Percentiles rank a stretch among this genome's conserved stretches.
Evolutionary conservation across 35 echinoderm and acorn worm genomes (phyloP).

Genomic region (Nesometra sesokonis): DNA sequence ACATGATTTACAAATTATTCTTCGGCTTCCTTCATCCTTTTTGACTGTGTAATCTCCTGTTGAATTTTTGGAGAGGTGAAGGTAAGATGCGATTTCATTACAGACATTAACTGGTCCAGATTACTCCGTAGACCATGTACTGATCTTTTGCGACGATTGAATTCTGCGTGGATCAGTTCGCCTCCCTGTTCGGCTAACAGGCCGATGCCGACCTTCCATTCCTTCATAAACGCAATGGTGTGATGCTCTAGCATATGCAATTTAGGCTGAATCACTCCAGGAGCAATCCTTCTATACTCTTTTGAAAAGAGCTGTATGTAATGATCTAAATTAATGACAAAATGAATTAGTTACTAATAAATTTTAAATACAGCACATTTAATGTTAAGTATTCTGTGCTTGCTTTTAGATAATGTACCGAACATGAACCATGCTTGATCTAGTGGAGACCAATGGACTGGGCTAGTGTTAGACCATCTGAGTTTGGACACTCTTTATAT

Average conservation of each 20-base stretch:
- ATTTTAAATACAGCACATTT: too few relatives aligned
- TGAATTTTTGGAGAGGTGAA: not conserved
- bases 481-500: too few relatives aligned
- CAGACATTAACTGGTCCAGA: not conserved
- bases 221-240: not conserved
- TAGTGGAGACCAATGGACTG: too few relatives aligned
- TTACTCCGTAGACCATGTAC: slow-evolving; percentile 11
- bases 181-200: not conserved
- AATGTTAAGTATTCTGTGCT: too few relatives aligned
- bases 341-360: too few relatives aligned
- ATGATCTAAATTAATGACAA: not conserved
- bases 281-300: not conserved
- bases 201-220: not conserved
- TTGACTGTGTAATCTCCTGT: too few relatives aligned
- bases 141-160: slow-evolving; percentile 17
- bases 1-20: too few relatives aligned
- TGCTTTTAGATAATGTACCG: too few relatives aligned
- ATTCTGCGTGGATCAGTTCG: not conserved
- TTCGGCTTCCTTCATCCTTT: too few relatives aligned
- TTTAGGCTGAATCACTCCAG: not conserved
- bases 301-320: not conserved
- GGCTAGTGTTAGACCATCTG: too few relatives aligned
- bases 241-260: not conserved
- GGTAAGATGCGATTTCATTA: slow-evolving; percentile 5
- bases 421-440: too few relatives aligned